phyloP scores from a whole-genome alignment of 2,797 vertebrate species.

The Phylloscopus collybita region DNA sequence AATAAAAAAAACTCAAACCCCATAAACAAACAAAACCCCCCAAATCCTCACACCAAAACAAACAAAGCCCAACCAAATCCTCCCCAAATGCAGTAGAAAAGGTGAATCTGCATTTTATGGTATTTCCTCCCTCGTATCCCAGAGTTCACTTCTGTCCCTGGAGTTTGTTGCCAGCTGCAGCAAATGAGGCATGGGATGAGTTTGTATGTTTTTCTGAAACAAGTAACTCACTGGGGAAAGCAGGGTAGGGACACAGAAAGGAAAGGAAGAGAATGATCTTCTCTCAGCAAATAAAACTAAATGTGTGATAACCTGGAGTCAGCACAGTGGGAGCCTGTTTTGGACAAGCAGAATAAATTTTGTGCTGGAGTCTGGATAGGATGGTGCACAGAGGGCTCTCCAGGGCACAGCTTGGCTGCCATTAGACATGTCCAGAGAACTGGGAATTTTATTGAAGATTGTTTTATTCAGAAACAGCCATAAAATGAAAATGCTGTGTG shows the following conservation, averaged over 20 bases:
- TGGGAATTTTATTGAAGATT: background rate
- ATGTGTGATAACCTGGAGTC: background rate
- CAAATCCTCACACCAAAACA: no score
- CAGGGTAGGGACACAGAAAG: background rate
- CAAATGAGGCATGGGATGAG: conserved; percentile 53
- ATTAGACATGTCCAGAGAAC: background rate
- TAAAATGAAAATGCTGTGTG: background rate
- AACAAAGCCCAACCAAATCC: background rate
- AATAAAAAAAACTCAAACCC: no score
- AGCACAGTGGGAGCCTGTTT: background rate
- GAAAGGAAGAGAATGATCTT: background rate
- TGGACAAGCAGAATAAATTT: background rate
- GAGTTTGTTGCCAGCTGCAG: conserved; percentile 13
- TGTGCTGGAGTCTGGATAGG: background rate
- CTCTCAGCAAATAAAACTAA: background rate
- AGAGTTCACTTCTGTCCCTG: background rate
- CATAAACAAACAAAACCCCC: background rate
- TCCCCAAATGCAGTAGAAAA: background rate
- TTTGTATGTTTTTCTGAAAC: background rate
- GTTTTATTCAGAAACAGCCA: background rate
- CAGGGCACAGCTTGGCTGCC: background rate
- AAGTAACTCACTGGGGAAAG: background rate
- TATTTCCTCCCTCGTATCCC: background rate
- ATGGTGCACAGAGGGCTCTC: background rate
- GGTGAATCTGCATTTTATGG: background rate